Evolutionary conservation across 2,113 vertebrate genomes (phyloP), one percentile per base, ranked within the genome.

Genomic region (Phalacrocorax pelagicus): DNA sequence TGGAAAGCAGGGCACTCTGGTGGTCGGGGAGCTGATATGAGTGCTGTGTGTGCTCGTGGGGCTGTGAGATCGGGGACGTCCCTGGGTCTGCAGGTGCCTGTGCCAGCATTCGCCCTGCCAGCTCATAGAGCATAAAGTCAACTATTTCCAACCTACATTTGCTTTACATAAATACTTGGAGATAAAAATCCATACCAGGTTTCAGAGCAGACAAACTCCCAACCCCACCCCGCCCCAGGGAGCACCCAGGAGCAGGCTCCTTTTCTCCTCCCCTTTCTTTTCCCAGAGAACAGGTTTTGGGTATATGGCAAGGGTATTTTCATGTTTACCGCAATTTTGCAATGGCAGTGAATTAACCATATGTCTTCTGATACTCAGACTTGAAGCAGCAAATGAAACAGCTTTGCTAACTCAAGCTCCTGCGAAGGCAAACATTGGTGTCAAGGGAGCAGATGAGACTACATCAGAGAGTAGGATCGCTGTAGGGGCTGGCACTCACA

Each of bases 21-120:
- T 4, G 14, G n/a, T 1, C 2, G 6, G n/a, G 47, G 36, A 54
- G 14, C 49, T 17, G 49, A 8, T 1, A 3, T 17, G 49, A 26
- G 52, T 14, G 38, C 30, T 10, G 16, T 34, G 49, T 23, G 38
- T 4, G 8, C 22, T 54, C 4, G 1, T 0, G 11, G 51, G 29
- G 71, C 51, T 55, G 55, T 29, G 19, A 36, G 24, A 47, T 24
- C 44, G 22, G 61, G 36, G 59, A 42, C 29, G 6, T 16, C 49
- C 30, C 47, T 0, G 10, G 46, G 30, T 26, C 47, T 63, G 16
- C 21, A 9, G 29, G 36, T 34, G 47, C 75, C 59, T 34, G 36
- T 63, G 36, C 59, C 59, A 34, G 58, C 58, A 14, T 29, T 40
- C 5, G 3, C 12, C 58, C 15, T 40, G n/a, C 29, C 27, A 6